Conservation (phyloP, 2,888 invertebrate species). For the Zygaena filipendulae region DNA sequence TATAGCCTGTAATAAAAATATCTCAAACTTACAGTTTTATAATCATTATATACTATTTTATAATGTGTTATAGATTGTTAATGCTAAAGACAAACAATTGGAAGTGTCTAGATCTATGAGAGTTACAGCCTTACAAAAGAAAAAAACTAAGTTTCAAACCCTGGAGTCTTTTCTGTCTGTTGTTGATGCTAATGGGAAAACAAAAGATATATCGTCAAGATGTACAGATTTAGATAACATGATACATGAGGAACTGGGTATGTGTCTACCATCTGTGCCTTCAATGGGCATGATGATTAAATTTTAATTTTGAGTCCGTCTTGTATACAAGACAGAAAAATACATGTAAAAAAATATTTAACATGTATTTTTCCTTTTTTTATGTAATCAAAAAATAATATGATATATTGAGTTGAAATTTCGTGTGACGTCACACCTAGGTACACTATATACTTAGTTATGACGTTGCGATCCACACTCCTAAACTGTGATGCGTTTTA, state of each 20-base stretch:
- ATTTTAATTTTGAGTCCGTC: too few relatives aligned
- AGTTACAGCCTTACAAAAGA: slow-evolving; percentile 64
- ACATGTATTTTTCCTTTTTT: too few relatives aligned
- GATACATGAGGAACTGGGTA: slow-evolving; percentile 73
- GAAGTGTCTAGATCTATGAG: slow-evolving; percentile 77
- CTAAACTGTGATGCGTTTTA: too few relatives aligned
- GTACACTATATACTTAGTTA: too few relatives aligned
- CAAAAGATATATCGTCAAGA: slow-evolving; percentile 72
- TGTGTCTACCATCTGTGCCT: slow-evolving; percentile 15
- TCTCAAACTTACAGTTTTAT: too few relatives aligned
- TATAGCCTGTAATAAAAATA: too few relatives aligned
- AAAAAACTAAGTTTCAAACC: slow-evolving; percentile 71
- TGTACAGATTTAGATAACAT: slow-evolving; percentile 79
- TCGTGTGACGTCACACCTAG: too few relatives aligned
- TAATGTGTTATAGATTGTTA: slow-evolving; percentile 61
- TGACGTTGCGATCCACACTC: too few relatives aligned
- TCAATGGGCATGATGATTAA: too few relatives aligned
- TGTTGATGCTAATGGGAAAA: slow-evolving; percentile 48
- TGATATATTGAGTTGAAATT: too few relatives aligned
- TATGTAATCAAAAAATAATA: too few relatives aligned
- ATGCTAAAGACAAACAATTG: slow-evolving; percentile 65
- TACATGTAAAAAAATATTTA: neutral
- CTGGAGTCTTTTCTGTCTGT: slow-evolving; percentile 73
- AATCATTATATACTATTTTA: too few relatives aligned
- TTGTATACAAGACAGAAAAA: neutral